Conservation (phyloP, 2,113 vertebrate species). For the Geococcyx californianus region DNA sequence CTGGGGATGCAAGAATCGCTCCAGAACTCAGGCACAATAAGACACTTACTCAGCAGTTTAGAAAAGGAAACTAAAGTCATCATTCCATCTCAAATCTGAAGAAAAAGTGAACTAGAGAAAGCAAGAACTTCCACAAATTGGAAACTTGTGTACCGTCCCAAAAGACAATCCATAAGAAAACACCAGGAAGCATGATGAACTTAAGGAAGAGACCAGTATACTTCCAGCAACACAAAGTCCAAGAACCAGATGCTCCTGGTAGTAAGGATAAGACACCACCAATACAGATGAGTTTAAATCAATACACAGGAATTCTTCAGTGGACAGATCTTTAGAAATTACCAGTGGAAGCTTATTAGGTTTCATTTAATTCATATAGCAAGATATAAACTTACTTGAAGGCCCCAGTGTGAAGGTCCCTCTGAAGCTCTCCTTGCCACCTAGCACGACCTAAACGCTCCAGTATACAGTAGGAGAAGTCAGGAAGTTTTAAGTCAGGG, state of each 20-base stretch:
- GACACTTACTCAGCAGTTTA: neutral
- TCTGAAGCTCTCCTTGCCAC: conserved; percentile 96
- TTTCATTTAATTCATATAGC: neutral
- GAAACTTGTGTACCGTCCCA: neutral
- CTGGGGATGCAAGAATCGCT: neutral
- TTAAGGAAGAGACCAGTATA: neutral
- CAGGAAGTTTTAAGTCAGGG: conserved; percentile 86
- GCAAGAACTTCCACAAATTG: neutral
- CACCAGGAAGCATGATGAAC: neutral
- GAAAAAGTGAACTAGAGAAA: neutral
- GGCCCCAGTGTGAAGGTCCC: conserved; percentile 84
- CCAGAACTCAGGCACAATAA: neutral
- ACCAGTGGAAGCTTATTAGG: neutral
- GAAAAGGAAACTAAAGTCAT: neutral
- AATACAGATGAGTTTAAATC: neutral
- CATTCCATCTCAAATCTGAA: neutral
- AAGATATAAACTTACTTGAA: conserved; percentile 83
- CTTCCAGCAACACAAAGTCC: neutral
- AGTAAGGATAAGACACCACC: neutral
- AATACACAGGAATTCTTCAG: neutral
- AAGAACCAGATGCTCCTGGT: neutral
- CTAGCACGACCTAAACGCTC: conserved; percentile 90
- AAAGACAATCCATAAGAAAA: neutral
- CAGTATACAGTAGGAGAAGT: conserved; percentile 92
- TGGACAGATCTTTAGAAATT: neutral